Base-by-base conservation (phyloP, 2,797 vertebrate genomes). In the Trachurus trachurus region DNA sequence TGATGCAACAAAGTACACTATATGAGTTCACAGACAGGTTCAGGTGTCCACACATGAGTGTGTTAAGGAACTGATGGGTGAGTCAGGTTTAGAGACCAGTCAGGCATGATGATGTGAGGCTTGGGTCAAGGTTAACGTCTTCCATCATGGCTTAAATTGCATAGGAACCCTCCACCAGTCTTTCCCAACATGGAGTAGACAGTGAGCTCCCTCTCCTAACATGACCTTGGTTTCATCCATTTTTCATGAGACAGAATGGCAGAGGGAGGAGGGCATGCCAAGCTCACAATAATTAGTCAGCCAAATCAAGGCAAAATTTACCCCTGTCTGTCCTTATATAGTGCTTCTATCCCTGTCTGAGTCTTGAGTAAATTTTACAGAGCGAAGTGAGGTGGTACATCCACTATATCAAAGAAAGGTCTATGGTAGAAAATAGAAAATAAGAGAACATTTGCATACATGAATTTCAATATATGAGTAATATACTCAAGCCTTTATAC, bases 141-240 rank as follows among this genome's bases (percentile, higher is more conserved):
- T 86, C 65, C 59, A 84, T 88, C 86, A 87, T 76, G 71, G 67
- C 81, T 87, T 85, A 86, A 90, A 87, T 86, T 83, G 78, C 66
- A 68, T 80, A 11, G 40, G 81, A 81, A 65, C 31, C 54, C 77
- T 65, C 49, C 44, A 49, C 67, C 54, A 72, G 70, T 81, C 61
- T 69, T 76, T 73, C 59, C 76, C 78, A 80, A 70, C 80, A 54
- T 77, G 60, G 47, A 74, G 61, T 10, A 80, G 66, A 81, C 68
- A 77, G 63, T 57, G 40, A 80, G 66, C 75, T 75, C 59, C 47
- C 44, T 82, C 60, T 71, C 83, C 64, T 74, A 62, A 90, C 62
- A 52, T 89, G 86, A 92, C 88, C 92, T 93, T 88, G 81, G 80
- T 72, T 82, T 76, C 77, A 92, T 93, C 74, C 22, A 93, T 93